Base-by-base conservation (phyloP, 2,888 invertebrate species). In the Drosophila kambysellisi region DNA sequence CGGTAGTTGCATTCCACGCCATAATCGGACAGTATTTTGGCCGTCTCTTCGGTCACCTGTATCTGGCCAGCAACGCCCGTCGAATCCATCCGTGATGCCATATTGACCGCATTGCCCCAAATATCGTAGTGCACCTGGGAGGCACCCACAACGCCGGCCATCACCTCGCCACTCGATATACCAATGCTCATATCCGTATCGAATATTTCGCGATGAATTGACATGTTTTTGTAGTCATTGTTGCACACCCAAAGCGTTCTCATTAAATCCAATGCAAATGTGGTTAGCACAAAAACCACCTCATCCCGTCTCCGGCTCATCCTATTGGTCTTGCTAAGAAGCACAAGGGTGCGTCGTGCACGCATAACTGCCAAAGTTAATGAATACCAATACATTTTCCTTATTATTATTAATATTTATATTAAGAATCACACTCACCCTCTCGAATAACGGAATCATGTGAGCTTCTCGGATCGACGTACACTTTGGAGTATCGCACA, bases 101-200 rank as follows among this genome's bases (percentile, higher is more conserved):
- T 97, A 93, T 99, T 99, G 0, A 99, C 99, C 0, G 98, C 96
- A 93, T 99, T 97, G 0, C 99, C 99, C 98, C 99, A 99, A 89
- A 99, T 98, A 92, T 99, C 99, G 92, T 98, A 99, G 52, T 98
- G 94, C 0, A 99, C 98, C 91, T 99, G 99, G 63, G 97, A 96
- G 0, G 97, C 97, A 0, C 98, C 99, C 2, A 99, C 98, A 0
- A 99, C 98, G 6, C 99, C 99, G 0, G 99, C 98, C 74, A 98
- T 97, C 12, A 98, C 96, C 83, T 96, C 96, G 0, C 99, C 99
- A 90, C 97, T 96, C 51, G 97, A 97, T 88, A 99, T 97, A 59
- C 98, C 98, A 54, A 93, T 91, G 69, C 92, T 76, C 43, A 92
- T 74, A 60, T 90, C 85, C 9, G 73, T 64, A 35, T 29, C 29